Conservation (phyloP, 2,113 vertebrate genomes). For the Neodon shergylaensis region DNA sequence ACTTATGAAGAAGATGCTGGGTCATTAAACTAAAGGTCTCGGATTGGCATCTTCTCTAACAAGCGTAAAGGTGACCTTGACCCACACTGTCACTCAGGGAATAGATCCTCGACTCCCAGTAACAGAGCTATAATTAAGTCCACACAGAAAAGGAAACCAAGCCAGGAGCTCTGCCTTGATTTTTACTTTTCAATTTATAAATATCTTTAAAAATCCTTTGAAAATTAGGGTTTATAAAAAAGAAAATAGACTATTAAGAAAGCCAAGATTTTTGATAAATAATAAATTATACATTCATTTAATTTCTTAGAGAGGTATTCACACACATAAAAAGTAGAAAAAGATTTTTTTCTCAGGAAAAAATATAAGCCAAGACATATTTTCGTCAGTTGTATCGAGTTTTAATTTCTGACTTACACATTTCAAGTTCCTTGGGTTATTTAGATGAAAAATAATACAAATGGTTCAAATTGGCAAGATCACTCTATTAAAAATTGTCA, state of each 20-base stretch:
- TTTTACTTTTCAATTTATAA: neutral
- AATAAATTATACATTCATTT: neutral
- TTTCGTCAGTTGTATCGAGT: neutral
- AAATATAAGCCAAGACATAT: neutral
- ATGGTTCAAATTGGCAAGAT: neutral
- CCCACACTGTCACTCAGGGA: conserved; percentile 55
- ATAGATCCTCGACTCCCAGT: conserved; percentile 39
- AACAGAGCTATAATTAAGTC: conserved; percentile 35
- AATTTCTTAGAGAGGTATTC: neutral
- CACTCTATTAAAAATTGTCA: neutral
- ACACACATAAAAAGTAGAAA: neutral
- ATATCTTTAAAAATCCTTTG: neutral
- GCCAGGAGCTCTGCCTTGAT: conserved; percentile 10
- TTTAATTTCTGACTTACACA: neutral
- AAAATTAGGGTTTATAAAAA: neutral
- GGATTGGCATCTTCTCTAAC: conserved; percentile 58
- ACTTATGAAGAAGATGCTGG: conserved; percentile 61
- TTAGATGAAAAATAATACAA: neutral
- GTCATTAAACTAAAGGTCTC: conserved; percentile 76
- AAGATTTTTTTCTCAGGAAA: neutral
- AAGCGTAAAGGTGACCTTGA: conserved; percentile 78
- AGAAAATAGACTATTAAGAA: neutral
- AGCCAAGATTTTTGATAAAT: neutral
- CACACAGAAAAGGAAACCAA: neutral
- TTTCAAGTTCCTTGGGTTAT: neutral